Percentiles rank a stretch among this genome's conserved stretches.
Conservation (phyloP, 2,113 vertebrate genomes). For the Nymphicus hollandicus region DNA sequence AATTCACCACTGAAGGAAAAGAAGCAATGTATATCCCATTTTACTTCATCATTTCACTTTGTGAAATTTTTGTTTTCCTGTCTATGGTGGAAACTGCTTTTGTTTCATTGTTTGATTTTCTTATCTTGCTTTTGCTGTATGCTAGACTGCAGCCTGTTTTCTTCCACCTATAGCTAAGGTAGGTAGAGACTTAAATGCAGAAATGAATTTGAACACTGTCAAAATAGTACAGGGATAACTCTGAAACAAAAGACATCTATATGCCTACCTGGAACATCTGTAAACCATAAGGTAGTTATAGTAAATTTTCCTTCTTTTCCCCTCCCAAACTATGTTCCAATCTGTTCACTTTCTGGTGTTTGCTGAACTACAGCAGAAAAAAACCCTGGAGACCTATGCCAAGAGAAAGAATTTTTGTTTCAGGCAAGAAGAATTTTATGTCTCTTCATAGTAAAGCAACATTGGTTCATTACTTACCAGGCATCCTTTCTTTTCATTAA, state of each 20-base stretch:
- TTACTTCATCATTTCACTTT: background rate
- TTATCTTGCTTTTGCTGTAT: background rate
- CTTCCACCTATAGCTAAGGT: background rate
- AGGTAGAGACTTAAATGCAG: background rate
- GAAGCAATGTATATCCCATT: background rate
- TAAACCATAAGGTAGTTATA: background rate
- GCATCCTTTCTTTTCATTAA: background rate
- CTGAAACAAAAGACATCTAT: background rate
- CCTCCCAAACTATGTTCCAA: background rate
- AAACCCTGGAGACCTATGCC: background rate
- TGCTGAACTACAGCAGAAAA: background rate
- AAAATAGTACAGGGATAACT: background rate
- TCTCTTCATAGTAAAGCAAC: background rate
- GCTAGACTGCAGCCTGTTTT: background rate
- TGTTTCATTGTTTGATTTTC: background rate
- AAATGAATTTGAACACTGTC: background rate
- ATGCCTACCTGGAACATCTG: background rate
- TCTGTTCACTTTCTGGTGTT: background rate
- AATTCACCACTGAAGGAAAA: background rate
- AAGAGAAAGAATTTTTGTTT: background rate
- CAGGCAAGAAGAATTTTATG: background rate
- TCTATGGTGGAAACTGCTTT: background rate
- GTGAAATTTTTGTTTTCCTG: background rate
- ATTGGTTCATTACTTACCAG: background rate
- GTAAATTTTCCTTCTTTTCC: background rate